Evolutionary conservation across 2,113 vertebrate genomes (phyloP), one percentile per base, ranked within the genome.

Genomic region (Setophaga petechia): DNA sequence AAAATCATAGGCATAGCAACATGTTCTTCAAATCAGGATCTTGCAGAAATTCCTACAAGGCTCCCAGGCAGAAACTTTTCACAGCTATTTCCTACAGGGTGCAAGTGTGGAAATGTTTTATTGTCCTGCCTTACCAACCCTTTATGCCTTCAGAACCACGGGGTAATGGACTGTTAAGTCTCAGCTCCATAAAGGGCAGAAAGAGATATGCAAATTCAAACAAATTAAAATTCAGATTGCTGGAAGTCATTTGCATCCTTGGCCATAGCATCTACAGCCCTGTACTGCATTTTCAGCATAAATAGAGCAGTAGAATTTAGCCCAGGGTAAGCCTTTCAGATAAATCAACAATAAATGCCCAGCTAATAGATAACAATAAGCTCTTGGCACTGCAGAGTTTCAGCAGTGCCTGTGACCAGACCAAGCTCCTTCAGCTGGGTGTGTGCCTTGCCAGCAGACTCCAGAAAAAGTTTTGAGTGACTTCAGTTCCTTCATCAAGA

Each of bases 341-440:
- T 61, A 14, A 22, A 78, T 44, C 16, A 62, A 17, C 58, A 37
- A 12, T 25, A 76, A 73, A 82, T 35, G 11, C 16, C 12, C 47
- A 39, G 41, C 6, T 41, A 30, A 27, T 0, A 18, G 10, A 27
- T 22, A 46, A 4, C 43, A 25, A 68, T 15, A 58, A 37, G 1
- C 19, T 30, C 22, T n/a, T 66, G 43, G n/a, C 7, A 24, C 23
- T 43, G 62, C n/a, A 39, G 23, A 12, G 6, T 55, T 54, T 27
- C 23, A 58, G 21, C 55, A 11, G 1, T 15, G 24, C 9, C 49
- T 82, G 58, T 51, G n/a, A 12, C 19, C 43, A 59, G 59, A 28
- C 2, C 1, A 2, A 71, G 69, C 58, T 65, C 18, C 4, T 24
- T 67, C 37, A 9, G 7, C 0, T 22, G 57, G 3, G 10, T 27